Conservation (phyloP, 2,113 vertebrate species). For the Alosa alosa region DNA sequence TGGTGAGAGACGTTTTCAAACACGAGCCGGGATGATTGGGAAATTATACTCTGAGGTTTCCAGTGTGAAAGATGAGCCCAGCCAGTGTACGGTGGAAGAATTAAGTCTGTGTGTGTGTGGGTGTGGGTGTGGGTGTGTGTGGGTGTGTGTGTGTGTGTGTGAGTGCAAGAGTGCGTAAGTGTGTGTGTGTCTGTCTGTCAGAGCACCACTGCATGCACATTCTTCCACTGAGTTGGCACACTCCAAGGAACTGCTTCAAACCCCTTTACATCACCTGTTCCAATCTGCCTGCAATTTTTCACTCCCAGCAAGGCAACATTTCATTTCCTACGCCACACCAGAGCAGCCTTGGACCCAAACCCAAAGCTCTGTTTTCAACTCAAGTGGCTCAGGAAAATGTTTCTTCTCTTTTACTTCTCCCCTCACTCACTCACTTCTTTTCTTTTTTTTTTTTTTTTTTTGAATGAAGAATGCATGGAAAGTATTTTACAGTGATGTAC, state of each 20-base stretch:
- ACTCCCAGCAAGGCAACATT: conserved; percentile 37
- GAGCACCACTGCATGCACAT: not conserved
- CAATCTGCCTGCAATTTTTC: conserved; percentile 55
- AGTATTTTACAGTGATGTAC: conserved; percentile 26
- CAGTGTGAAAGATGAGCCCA: conserved; percentile 8
- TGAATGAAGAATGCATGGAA: conserved; percentile 19
- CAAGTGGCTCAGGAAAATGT: conserved; percentile 5
- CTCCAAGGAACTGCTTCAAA: conserved; percentile 47
- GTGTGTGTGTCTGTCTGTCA: not conserved
- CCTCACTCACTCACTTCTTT: not conserved
- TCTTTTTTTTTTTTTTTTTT: not conserved
- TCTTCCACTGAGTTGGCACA: conserved; percentile 55
- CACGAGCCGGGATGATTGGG: conserved; percentile 19
- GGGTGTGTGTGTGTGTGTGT: not conserved
- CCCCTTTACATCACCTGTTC: conserved; percentile 63
- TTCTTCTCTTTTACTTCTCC: not conserved
- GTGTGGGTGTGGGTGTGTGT: not conserved
- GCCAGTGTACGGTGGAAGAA: not conserved
- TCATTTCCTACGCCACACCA: conserved; percentile 56
- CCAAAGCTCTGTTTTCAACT: conserved; percentile 23
- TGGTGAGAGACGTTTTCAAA: conserved; percentile 57
- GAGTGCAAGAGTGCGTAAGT: not conserved
- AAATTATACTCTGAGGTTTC: conserved; percentile 24
- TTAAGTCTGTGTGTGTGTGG: conserved; percentile 36
- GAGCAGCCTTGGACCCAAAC: conserved; percentile 27